Evolutionary conservation across 2,797 vertebrate species (phyloP).

Genomic region (Sandelia bainsii): DNA sequence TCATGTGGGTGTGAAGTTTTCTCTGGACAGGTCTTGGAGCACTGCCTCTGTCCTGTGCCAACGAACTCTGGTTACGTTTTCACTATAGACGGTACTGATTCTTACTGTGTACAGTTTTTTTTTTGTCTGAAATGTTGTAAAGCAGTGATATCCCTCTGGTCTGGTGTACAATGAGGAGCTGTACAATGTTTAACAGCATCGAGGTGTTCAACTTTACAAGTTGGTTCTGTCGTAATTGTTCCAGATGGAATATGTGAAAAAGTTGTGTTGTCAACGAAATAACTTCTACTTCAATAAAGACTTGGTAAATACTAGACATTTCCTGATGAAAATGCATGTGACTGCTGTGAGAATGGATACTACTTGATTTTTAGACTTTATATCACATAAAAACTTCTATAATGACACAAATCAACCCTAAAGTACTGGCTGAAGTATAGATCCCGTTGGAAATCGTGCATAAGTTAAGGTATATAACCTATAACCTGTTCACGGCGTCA

Average conservation of each 20-base stretch:
- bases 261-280: constrained; percentile 32
- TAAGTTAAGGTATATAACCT: too few species aligned
- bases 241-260: constrained; percentile 18
- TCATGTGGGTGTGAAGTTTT: constrained; percentile 72
- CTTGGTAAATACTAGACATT: constrained; percentile 37
- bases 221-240: constrained; percentile 57
- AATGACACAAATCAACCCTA: too few species aligned
- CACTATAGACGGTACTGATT: constrained; percentile 29
- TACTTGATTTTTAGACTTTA: not conserved
- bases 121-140: constrained; percentile 26
- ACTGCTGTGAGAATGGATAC: not conserved
- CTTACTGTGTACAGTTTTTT: constrained; percentile 21
- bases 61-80: constrained; percentile 14
- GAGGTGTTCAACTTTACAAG: constrained; percentile 70
- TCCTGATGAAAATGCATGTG: not conserved
- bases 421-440: too few species aligned
- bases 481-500: not conserved
- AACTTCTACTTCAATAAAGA: constrained; percentile 62
- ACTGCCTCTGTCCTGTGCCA: constrained; percentile 18
- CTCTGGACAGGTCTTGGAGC: constrained; percentile 34
- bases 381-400: not conserved
- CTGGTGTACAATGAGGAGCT: constrained; percentile 10
- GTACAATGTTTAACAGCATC: constrained; percentile 36
- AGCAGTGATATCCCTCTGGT: constrained; percentile 40
- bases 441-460: too few species aligned